These are phyloP conservation scores for Hycleus phaleratus DNA, from an alignment of 1,140 invertebrate genomes.

Conservation along the genomic window DNA sequence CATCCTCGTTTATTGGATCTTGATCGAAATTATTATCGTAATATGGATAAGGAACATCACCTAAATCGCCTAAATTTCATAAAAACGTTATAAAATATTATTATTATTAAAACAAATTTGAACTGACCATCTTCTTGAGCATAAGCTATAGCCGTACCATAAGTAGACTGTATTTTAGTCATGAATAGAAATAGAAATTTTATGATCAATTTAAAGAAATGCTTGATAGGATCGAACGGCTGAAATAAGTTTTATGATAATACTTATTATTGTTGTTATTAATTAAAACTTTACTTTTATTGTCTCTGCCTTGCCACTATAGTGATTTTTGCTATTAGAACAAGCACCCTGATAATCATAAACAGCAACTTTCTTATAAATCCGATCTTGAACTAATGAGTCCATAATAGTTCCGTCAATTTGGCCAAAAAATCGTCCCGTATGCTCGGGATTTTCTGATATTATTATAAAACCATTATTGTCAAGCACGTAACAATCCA, in stretches of 20 bases:
- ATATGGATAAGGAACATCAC: slow-evolving; percentile 38
- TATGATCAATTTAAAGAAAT: slow-evolving; percentile 24
- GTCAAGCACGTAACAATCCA: slow-evolving; percentile 88
- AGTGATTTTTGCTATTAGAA: slow-evolving; percentile 64
- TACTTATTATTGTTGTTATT: background rate
- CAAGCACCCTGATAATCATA: slow-evolving; percentile 73
- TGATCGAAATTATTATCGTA: slow-evolving; percentile 26
- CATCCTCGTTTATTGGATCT: slow-evolving; percentile 34
- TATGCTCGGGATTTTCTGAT: slow-evolving; percentile 74
- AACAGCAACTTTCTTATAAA: slow-evolving; percentile 78
- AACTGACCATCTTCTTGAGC: slow-evolving; percentile 35
- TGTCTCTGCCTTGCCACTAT: slow-evolving; percentile 51
- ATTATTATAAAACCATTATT: slow-evolving; percentile 92
- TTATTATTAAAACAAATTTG: background rate
- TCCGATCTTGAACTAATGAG: slow-evolving; percentile 79
- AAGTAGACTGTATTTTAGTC: slow-evolving; percentile 24
- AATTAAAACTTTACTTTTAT: slow-evolving; percentile 4
- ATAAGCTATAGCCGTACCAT: slow-evolving; percentile 31
- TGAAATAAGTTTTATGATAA: slow-evolving; percentile 8
- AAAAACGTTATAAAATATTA: background rate
- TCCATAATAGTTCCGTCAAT: slow-evolving; percentile 94
- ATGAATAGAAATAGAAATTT: slow-evolving; percentile 26
- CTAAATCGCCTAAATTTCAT: slow-evolving; percentile 10
- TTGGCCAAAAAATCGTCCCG: slow-evolving; percentile 85
- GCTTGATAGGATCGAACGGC: slow-evolving; percentile 23